Evolutionary conservation across 2,888 invertebrate genomes (phyloP).

Genomic region (Psylliodes chrysocephalus): DNA sequence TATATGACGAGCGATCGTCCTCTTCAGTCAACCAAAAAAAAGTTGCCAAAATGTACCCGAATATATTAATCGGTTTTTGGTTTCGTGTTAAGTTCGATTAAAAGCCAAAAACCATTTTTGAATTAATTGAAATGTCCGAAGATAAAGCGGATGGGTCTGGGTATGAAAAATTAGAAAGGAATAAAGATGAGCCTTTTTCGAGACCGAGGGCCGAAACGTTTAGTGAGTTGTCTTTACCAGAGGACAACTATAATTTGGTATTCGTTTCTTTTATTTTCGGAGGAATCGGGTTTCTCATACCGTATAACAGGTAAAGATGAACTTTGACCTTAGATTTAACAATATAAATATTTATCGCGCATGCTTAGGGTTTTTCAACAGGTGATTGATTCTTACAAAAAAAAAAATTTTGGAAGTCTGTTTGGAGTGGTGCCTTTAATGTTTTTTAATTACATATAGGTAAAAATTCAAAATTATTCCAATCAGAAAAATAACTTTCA

Average conservation of each 20-base stretch:
- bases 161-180: slow-evolving; percentile 58
- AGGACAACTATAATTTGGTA: slow-evolving; percentile 76
- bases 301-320: slow-evolving; percentile 83
- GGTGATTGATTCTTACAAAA: no score
- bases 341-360: background rate
- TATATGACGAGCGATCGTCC: background rate
- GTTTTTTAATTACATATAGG: no score
- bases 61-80: background rate
- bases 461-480: no score
- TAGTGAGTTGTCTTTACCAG: slow-evolving; percentile 73
- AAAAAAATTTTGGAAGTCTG: no score
- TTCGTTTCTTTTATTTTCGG: slow-evolving; percentile 83
- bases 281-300: slow-evolving; percentile 89
- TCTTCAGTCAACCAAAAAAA: background rate
- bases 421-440: no score
- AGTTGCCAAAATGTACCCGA: background rate
- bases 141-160: slow-evolving; percentile 56
- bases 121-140: slow-evolving; percentile 48
- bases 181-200: background rate
- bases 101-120: background rate
- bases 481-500: no score
- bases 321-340: slow-evolving; percentile 4
- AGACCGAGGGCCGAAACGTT: slow-evolving; percentile 64
- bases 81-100: background rate
- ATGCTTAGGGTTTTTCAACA: background rate